Evolutionary conservation across 2,113 vertebrate genomes (phyloP).

Genomic region (Asarcornis scutulata): DNA sequence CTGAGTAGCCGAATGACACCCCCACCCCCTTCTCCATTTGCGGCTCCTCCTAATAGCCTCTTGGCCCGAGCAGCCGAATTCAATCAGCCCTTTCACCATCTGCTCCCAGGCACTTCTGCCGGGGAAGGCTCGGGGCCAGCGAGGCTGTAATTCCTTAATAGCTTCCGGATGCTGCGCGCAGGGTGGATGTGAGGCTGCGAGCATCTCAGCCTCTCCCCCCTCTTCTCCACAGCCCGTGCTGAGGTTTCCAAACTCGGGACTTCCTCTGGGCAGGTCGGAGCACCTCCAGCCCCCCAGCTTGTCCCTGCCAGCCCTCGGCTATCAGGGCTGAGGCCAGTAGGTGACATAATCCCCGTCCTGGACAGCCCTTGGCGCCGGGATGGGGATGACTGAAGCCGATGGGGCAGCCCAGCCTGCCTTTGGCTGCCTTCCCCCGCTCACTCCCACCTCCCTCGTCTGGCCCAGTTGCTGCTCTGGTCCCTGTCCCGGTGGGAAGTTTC

Average conservation of each 20-base stretch:
- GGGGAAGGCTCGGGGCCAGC: constrained; percentile 61
- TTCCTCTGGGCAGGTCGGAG: background rate
- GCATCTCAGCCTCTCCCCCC: background rate
- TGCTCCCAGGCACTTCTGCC: constrained; percentile 54
- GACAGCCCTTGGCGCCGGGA: background rate
- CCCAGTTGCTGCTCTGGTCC: background rate
- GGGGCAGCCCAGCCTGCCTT: background rate
- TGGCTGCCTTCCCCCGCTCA: background rate
- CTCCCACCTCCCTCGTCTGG: constrained; percentile 38
- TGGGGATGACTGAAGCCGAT: background rate
- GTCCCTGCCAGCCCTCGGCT: background rate
- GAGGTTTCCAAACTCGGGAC: constrained; percentile 21
- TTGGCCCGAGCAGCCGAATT: constrained; percentile 55
- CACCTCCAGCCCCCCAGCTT: background rate
- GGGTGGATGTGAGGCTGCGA: constrained; percentile 12
- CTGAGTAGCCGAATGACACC: background rate
- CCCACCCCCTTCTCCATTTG: constrained; percentile 27
- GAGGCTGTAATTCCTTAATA: constrained; percentile 74
- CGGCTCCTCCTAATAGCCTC: background rate
- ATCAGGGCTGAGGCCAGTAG: background rate
- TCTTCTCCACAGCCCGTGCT: background rate
- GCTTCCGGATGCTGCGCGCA: constrained; percentile 68
- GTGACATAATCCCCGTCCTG: constrained; percentile 6
- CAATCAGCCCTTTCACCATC: constrained; percentile 71
- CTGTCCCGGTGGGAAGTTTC: constrained; percentile 22